A percentile compares a stretch with the other conserved stretches of the same genome.
These are phyloP conservation scores for Scrobipalpa costella DNA, from an alignment of 2,888 invertebrate species.

Conservation along the genomic window DNA sequence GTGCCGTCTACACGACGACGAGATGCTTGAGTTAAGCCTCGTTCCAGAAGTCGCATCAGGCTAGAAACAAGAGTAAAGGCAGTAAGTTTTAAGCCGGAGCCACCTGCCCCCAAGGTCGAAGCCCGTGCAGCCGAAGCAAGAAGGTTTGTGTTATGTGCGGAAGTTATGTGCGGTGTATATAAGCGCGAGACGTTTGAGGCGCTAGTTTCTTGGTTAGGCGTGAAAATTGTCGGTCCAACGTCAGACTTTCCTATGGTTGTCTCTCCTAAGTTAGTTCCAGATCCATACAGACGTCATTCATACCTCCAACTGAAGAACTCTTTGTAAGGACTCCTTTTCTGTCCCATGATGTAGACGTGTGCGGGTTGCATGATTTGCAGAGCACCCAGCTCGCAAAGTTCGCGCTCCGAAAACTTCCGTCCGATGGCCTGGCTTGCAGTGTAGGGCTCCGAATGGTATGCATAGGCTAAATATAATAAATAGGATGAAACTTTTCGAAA, in stretches of 20 bases:
- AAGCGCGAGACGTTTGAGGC: too few species aligned
- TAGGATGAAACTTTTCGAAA: background rate
- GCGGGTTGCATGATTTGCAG: constrained; percentile 66
- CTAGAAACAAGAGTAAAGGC: constrained; percentile 38
- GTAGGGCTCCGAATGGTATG: constrained; percentile 77
- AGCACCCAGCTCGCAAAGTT: constrained; percentile 72
- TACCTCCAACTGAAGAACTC: constrained; percentile 73
- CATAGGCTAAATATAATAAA: constrained; percentile 54
- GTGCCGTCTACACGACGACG: constrained; percentile 52
- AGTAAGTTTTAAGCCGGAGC: too few species aligned
- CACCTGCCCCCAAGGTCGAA: too few species aligned
- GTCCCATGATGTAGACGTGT: constrained; percentile 64
- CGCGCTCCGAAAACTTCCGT: constrained; percentile 64
- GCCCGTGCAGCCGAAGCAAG: too few species aligned
- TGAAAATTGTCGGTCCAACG: too few species aligned
- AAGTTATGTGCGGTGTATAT: too few species aligned
- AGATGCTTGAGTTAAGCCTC: constrained; percentile 56
- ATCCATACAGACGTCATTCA: too few species aligned
- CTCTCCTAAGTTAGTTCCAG: too few species aligned
- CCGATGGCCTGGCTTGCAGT: constrained; percentile 70
- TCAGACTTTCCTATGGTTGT: too few species aligned
- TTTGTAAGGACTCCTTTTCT: constrained; percentile 65
- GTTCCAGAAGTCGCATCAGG: constrained; percentile 62
- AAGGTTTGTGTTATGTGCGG: too few species aligned
- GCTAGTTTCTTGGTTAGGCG: too few species aligned